Base-by-base conservation (phyloP, 2,113 vertebrate species). In the Amia ocellicauda region DNA sequence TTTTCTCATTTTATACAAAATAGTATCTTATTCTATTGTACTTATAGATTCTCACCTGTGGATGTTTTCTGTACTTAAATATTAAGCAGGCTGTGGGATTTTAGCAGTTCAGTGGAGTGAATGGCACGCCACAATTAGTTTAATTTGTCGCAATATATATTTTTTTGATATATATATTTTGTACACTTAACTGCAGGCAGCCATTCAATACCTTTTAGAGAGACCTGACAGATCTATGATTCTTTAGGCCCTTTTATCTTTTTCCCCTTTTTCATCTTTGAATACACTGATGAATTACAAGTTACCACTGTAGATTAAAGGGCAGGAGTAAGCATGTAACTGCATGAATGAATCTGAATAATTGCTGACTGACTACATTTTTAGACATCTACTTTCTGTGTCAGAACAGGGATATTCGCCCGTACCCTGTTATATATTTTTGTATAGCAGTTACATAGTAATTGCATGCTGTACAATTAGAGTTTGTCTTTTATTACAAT, bases 1-100 rank as follows among this genome's bases (percentile, higher is more conserved):
- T n/a, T n/a, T n/a, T n/a, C n/a, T n/a, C n/a, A n/a, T 47, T 47
- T 47, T 47, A 47, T 47, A 16, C n/a, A 47, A 47, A 47, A 47
- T 47, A 47, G 45, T 17, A 47, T 47, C 45, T 47, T 47, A 47
- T 19, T 47, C 45, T 47, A 17, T 47, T 47, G 45, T 47, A 47
- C 45, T 47, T 47, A 47, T 47, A 17, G 3, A n/a, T 47, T 19
- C 45, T 47, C 45, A 19, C 16, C 16, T 47, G 45, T 47, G 11
- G 45, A 4, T 47, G 45, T 19, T 47, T 47, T 5, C 45, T 36
- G 31, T 36, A 36, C 31, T 36, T 47, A 47, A 47, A 47, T 47
- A 47, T 47, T 47, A 47, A 47, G 45, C 45, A 47, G 45, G n/a
- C 14, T 17, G n/a, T 47, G 45, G 16, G 5, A 16, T 47, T 47